Conservation (phyloP, 2,888 invertebrate genomes). For the Metacarcinus magister region DNA sequence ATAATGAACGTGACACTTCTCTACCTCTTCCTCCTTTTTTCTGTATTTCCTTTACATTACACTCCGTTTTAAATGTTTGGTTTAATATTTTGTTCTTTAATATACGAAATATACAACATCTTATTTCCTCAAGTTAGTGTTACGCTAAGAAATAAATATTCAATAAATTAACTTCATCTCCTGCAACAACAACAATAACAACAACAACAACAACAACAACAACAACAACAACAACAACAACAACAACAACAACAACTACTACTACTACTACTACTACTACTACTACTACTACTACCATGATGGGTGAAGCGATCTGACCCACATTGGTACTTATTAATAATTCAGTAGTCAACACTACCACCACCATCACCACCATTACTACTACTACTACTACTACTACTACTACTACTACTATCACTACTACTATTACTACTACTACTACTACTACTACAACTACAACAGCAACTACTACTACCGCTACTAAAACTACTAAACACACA, state of each 20-base stretch:
- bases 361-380: neutral
- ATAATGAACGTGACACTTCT: neutral
- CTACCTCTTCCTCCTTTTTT: neutral
- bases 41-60: too few species aligned
- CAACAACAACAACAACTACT: neutral
- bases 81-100: neutral
- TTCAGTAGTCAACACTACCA: neutral
- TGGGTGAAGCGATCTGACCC: neutral
- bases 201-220: neutral
- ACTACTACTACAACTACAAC: neutral
- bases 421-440: neutral
- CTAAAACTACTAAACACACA: neutral
- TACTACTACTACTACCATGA: neutral
- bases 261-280: slow-evolving; percentile 11
- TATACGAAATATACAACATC: neutral
- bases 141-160: too few species aligned
- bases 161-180: neutral
- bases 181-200: neutral
- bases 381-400: neutral
- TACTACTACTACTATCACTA: neutral
- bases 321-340: neutral
- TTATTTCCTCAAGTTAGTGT: too few species aligned
- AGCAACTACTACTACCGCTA: neutral
- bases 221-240: neutral
- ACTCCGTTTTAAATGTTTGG: neutral